Conservation (phyloP, 2,888 invertebrate genomes). For the Eupithecia vulgata region DNA sequence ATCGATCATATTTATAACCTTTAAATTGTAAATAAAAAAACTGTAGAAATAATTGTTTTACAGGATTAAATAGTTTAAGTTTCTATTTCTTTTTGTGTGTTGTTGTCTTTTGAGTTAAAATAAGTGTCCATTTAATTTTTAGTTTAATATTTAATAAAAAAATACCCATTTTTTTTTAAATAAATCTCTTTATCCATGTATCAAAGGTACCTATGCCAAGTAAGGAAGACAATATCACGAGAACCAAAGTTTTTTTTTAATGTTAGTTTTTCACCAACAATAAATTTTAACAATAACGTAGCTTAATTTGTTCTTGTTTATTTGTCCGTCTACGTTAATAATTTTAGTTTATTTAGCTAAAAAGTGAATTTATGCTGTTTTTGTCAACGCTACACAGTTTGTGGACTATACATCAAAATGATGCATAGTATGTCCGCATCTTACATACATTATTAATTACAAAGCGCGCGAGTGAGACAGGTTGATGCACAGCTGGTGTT, state of each 20-base stretch:
- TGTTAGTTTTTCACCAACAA: neutral
- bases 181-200: no score
- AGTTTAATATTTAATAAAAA: neutral
- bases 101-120: neutral
- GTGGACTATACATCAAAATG: conserved; percentile 68
- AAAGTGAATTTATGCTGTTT: conserved; percentile 34
- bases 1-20: no score
- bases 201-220: no score
- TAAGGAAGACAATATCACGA: neutral
- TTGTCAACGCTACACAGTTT: conserved; percentile 62
- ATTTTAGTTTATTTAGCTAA: neutral
- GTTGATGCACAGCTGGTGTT: conserved; percentile 23
- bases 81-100: neutral
- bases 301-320: no score
- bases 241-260: neutral
- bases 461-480: conserved; percentile 59
- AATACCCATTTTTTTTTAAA: neutral
- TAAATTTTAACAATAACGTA: neutral
- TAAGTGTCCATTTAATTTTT: neutral
- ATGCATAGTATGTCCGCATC: conserved; percentile 68
- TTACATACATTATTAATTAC: conserved; percentile 80
- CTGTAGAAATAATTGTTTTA: neutral
- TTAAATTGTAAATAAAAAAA: no score
- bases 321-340: no score
- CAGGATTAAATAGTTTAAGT: neutral